Evolutionary conservation across 2,113 vertebrate species (phyloP), one percentile per base, ranked within the genome.

Genomic region (Proterorhinus semilunaris): DNA sequence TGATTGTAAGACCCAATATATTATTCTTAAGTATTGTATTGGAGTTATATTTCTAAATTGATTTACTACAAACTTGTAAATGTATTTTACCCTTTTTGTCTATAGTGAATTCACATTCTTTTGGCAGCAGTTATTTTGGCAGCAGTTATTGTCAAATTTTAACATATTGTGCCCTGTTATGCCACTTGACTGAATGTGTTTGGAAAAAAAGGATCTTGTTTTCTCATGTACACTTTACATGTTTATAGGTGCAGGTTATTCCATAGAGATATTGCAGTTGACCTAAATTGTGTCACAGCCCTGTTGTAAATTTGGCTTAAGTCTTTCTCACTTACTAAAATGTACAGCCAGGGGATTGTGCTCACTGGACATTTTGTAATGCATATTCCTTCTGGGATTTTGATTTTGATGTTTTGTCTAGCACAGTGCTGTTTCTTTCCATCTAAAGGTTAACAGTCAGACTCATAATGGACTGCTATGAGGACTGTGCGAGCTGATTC

Each of bases 341-440:
- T 45, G 58, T 48, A 21, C 16, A 63, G 62, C 42, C 42, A n/a
- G 27, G 52, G 64, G 7, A 52, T 53, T 72, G 59, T 50, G 54
- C 75, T 51, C 11, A 68, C 13, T 64, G 52, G 10, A 47, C 65
- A 69, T 75, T 76, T 65, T 69, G n/a, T 68, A 17, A 8, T 68
- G 62, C 7, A 75, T 65, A 42, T 10, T 71, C 16, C 75, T 54
- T 58, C 15, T 68, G 74, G 74, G 69, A 74, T 70, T 78, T 44
- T 0, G 11, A 62, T 68, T 63, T 57, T 62, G 62, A 76, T 67
- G 61, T 82, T 63, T 59, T 49, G 67, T 73, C 57, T 21, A 49
- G 46, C 21, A 43, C 45, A 15, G 43, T 8, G 11, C 36, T 8
- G 10, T 43, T 79, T 83, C 74, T 63, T 59, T 47, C 45, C 54